Evolutionary conservation across 2,888 invertebrate species (phyloP), one percentile per base, ranked within the genome.

Genomic region (Onthophagus sagittarius): DNA sequence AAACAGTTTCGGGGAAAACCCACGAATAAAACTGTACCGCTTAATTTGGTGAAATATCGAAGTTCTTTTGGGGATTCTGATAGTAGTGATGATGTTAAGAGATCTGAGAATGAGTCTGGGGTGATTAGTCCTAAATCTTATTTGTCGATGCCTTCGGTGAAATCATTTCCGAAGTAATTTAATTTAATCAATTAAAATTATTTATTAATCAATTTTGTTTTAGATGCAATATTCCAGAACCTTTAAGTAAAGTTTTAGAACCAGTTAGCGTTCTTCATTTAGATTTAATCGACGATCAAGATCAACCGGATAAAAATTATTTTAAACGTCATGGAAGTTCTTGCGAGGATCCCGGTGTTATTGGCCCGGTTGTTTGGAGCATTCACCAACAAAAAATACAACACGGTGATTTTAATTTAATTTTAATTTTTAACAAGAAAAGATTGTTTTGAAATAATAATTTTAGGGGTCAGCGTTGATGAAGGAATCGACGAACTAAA

Each of bases 361-460:
- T 95, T 39, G 94, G 95, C 0, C 95, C 95, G 0, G 86, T 94
- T 71, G 94, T 94, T 5, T 95, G 94, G 94, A 93, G 93, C 82
- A 86, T 93, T 74, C 93, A 93, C 81, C 91, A 92, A 80, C 92
- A 92, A 82, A 88, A 90, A 79, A 86, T 91, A 69, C 88, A 88
- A 75, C 89, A 88, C 81, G 89, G 84, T 89, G 80, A 32, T 23
- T 71, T 53, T 67, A 9, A 15, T 62, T 14, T 71, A 23, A n/a
- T 23, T n/a, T n/a, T n/a, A n/a, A 15, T 7, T 5, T 14, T 3
- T 14, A 5, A 32, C 15, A 15, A 39, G 6, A 39, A 11, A 53
- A 33, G 9, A 67, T 14, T 67, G 5, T 15, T 5, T 13, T 33
- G 15, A 62, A 71, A 11, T 39, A 14, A 15, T 63, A 71, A 73